These are phyloP conservation scores for Epizoanthus stellaris DNA, from an alignment of 92 coral and sea anemone species.

Conservation along the genomic window DNA sequence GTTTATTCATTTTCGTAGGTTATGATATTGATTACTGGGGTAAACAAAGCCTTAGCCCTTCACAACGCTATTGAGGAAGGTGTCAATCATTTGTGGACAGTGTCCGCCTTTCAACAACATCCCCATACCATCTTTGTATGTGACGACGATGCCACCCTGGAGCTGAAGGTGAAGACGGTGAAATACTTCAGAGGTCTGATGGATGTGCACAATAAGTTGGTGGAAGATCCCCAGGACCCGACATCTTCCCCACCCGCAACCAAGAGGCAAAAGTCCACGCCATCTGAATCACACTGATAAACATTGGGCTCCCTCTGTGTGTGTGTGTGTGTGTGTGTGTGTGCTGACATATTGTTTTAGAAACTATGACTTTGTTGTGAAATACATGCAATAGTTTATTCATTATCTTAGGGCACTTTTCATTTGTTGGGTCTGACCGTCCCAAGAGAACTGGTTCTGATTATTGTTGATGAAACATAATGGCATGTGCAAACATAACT, in stretches of 20 bases:
- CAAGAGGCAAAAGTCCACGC: slow-evolving; percentile 67
- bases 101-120: slow-evolving; percentile 98
- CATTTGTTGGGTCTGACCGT: too few relatives aligned
- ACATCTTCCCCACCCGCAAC: slow-evolving; percentile 82
- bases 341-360: not conserved
- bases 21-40: slow-evolving; percentile 95
- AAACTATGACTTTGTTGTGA: not conserved
- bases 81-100: slow-evolving; percentile 97
- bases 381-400: not conserved
- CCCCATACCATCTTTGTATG: slow-evolving; percentile 90
- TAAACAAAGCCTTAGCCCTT: slow-evolving; percentile 88
- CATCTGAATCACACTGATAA: not conserved
- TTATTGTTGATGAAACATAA: too few relatives aligned
- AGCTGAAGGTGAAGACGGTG: slow-evolving; percentile 94
- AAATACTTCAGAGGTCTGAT: slow-evolving; percentile 96
- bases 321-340: not conserved
- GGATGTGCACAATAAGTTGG: slow-evolving; percentile 97
- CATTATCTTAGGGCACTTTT: too few relatives aligned
- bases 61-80: slow-evolving; percentile 93
- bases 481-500: too few relatives aligned
- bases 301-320: not conserved
- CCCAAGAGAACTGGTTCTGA: too few relatives aligned
- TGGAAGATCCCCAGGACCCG: slow-evolving; percentile 89
- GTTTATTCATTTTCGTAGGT: slow-evolving; percentile 62
- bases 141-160: slow-evolving; percentile 98